Evolutionary conservation across 2,888 invertebrate species (phyloP).

Genomic region (Cheiracanthium punctorium): DNA sequence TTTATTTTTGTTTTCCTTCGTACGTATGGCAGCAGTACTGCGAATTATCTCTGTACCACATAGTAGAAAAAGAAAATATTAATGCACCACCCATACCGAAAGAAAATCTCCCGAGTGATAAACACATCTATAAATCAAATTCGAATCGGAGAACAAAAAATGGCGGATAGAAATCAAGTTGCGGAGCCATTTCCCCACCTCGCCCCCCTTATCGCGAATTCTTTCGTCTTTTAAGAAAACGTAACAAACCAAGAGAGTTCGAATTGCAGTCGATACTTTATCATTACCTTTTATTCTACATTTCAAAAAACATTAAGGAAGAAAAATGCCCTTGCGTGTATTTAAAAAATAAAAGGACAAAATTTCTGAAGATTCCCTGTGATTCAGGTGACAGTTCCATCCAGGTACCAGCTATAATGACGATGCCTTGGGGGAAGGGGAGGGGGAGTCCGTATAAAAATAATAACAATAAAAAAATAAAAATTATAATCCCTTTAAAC

Average conservation of each 20-base stretch:
- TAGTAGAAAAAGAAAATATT: neutral
- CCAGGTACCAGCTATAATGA: slow-evolving; percentile 26
- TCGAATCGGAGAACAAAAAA: slow-evolving; percentile 11
- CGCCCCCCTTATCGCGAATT: neutral
- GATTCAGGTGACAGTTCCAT: slow-evolving; percentile 41
- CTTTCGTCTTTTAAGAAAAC: neutral
- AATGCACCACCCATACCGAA: slow-evolving; percentile 3
- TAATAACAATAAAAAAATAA: neutral
- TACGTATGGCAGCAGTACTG: no score
- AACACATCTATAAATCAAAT: slow-evolving; percentile 51
- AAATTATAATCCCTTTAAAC: slow-evolving; percentile 56
- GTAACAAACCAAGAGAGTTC: slow-evolving; percentile 12
- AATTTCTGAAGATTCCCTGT: slow-evolving; percentile 14
- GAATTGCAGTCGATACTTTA: slow-evolving; percentile 41
- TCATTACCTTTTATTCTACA: slow-evolving; percentile 24
- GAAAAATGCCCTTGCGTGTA: neutral
- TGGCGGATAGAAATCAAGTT: neutral
- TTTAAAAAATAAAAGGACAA: slow-evolving; percentile 15
- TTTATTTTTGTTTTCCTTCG: no score
- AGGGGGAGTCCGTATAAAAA: no score
- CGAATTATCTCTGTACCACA: no score
- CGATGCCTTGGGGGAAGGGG: slow-evolving; percentile 10
- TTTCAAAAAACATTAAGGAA: neutral
- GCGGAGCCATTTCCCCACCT: neutral
- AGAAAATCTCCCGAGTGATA: neutral